phyloP scores from a whole-genome alignment of 2,113 vertebrate genomes.

The Glaucomys volans region DNA sequence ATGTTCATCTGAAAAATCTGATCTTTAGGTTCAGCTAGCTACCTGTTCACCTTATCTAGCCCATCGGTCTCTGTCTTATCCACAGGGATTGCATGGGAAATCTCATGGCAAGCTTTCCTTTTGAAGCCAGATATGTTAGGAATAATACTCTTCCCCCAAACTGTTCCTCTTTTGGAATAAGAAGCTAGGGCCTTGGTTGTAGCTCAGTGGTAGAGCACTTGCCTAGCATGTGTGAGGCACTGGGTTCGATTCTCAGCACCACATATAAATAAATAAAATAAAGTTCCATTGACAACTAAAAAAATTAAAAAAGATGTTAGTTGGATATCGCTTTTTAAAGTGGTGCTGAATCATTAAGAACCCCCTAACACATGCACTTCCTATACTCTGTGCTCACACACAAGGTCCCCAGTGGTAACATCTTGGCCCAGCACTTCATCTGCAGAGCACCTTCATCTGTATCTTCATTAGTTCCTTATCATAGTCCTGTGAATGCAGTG shows the following conservation, averaged over 20 bases:
- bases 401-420: not conserved
- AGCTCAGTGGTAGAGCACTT: too few relatives aligned
- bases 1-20: not conserved
- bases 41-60: not conserved
- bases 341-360: not conserved
- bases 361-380: not conserved
- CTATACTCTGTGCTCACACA: not conserved
- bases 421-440: fast-evolving
- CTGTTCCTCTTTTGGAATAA: not conserved
- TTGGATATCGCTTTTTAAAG: not conserved
- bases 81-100: not conserved
- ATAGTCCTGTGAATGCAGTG: not conserved
- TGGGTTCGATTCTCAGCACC: too few relatives aligned
- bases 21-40: not conserved
- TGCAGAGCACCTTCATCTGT: not conserved
- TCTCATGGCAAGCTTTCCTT: not conserved
- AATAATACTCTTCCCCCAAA: not conserved
- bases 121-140: not conserved
- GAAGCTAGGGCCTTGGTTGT: not conserved
- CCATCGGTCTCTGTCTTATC: not conserved
- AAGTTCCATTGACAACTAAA: too few relatives aligned
- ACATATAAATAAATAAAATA: too few relatives aligned
- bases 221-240: too few relatives aligned
- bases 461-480: not conserved
- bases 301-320: not conserved